Base-by-base conservation (phyloP, 2,797 vertebrate genomes). In the Pseudochirops cupreus region DNA sequence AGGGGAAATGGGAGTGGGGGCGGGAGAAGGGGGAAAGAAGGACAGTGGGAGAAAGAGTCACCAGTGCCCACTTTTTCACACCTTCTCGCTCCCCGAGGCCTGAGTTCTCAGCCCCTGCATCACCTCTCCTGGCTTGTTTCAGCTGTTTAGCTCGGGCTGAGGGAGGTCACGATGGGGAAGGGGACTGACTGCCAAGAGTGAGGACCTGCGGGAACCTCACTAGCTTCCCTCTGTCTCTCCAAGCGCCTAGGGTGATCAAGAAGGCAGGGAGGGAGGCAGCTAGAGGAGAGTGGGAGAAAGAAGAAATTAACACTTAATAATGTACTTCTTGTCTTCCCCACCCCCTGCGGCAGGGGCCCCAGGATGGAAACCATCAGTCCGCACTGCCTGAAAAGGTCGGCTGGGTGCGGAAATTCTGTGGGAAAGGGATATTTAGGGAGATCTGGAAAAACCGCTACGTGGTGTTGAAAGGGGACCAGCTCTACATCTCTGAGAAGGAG, bases 391-490 rank as follows among this genome's bases (percentile, higher is more conserved):
- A 99, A 94, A 99, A 99, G 98, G 99, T 99, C 56, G 99, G 99
- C 97, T 99, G 99, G 99, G 99, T 99, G 98, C 99, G 99, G 90
- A 99, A 99, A 99, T 99, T 99, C 97, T 99, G 99, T 94, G 99
- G 99, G 58, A 99, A 99, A 98, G 99, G 99, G 92, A 99, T 99
- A 98, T 99, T 99, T 98, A 98, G 99, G 96, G 99, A 99, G 98
- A 99, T 99, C 98, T 99, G 99, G 99, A 99, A 99, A 98, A 99
- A 99, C 98, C 99, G 99, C 96, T 99, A 99, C 5, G 99, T 99
- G 97, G 98, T 99, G 91, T 98, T 99, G 95, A 99, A 98, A 97
- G 99, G 99, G 95, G 99, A 99, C 95, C 99, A 99, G 98, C 99
- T 99, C 87, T 99, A 99, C 98, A 98, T 99, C 98, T 99, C 99